Conservation (phyloP, 2,797 vertebrate species). For the Sciurus vulgaris region DNA sequence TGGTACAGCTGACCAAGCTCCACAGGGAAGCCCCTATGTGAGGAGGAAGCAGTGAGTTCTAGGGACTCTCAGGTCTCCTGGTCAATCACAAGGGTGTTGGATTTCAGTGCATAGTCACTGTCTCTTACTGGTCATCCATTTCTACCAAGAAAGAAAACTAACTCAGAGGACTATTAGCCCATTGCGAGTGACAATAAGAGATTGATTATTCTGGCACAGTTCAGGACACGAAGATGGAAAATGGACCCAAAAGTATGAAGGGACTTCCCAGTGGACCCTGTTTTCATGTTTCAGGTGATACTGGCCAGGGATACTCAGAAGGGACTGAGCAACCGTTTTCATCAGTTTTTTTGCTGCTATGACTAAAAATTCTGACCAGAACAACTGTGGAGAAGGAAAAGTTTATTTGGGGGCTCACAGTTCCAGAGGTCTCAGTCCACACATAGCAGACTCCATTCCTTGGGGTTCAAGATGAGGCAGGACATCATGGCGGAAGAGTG, state of each 20-base stretch:
- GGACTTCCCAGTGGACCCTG: background rate
- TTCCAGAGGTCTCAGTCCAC: too few species aligned
- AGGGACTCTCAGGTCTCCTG: background rate
- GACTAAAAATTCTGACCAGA: too few species aligned
- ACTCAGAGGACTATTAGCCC: background rate
- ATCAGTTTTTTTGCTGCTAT: too few species aligned
- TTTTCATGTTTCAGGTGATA: background rate
- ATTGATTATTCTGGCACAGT: background rate
- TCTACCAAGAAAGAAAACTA: background rate
- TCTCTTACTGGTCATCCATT: background rate
- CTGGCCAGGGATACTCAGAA: background rate
- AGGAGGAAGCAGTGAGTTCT: background rate
- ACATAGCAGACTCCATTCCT: too few species aligned
- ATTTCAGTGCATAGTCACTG: background rate
- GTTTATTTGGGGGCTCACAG: too few species aligned
- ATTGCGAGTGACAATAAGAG: background rate
- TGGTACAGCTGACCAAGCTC: background rate
- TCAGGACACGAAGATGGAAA: background rate
- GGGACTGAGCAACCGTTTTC: background rate
- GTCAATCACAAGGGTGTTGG: fast-evolving
- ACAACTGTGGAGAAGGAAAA: too few species aligned
- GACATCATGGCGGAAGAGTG: too few species aligned
- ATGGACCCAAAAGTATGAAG: background rate
- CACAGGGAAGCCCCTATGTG: background rate
- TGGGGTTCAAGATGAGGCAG: too few species aligned